Percentiles rank a stretch among this genome's conserved stretches.
These are phyloP conservation scores for Saccostrea glomerata DNA, from an alignment of 1,140 invertebrate species.

Conservation along the genomic window DNA sequence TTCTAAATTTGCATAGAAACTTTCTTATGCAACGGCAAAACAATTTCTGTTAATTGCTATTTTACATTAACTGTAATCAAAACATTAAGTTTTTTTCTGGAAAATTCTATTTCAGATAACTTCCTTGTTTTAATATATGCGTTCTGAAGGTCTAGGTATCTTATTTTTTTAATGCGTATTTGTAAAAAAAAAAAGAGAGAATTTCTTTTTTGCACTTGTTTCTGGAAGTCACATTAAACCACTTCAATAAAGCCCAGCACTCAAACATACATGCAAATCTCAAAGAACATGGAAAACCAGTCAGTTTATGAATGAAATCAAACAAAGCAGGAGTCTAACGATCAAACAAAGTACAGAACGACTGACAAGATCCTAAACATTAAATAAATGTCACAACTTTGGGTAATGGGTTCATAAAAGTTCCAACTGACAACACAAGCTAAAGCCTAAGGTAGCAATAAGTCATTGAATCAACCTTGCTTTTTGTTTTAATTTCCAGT, in stretches of 20 bases:
- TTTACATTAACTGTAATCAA: no score
- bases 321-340: neutral
- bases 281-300: constrained; percentile 24
- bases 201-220: constrained; percentile 13
- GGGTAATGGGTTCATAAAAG: constrained; percentile 30
- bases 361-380: constrained; percentile 12
- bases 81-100: no score
- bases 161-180: no score
- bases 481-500: constrained; percentile 32
- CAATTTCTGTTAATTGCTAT: no score
- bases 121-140: no score
- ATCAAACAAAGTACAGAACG: constrained; percentile 20
- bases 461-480: constrained; percentile 22
- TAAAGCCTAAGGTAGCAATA: constrained; percentile 11
- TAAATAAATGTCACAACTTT: constrained; percentile 29
- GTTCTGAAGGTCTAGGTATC: no score
- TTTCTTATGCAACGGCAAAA: no score
- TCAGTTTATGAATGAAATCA: constrained; percentile 36
- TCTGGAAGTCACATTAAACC: neutral
- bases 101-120: no score
- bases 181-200: neutral
- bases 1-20: no score
- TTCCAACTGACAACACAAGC: constrained; percentile 7
- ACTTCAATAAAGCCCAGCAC: constrained; percentile 1
- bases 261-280: constrained; percentile 25